Conservation (phyloP, 2,797 vertebrate species). For the Carapus acus region DNA sequence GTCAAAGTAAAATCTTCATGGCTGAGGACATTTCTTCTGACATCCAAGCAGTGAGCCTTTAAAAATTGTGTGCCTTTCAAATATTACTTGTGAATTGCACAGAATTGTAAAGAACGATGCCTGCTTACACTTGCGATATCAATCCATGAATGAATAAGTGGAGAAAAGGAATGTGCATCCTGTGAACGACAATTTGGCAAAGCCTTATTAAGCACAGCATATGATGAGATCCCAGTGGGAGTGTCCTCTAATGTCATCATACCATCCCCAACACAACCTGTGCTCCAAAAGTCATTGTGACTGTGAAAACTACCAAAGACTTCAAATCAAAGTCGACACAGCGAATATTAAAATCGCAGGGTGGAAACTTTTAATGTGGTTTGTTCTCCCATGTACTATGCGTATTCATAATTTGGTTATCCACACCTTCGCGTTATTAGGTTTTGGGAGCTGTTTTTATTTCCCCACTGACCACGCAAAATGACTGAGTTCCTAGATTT, state of each 20-base stretch:
- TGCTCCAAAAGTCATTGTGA: slow-evolving; percentile 6
- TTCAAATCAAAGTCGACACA: slow-evolving; percentile 6
- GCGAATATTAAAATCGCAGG: slow-evolving; percentile 18
- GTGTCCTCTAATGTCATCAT: not conserved
- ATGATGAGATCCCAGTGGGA: not conserved
- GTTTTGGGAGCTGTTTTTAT: slow-evolving; percentile 58
- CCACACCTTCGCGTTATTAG: slow-evolving; percentile 53
- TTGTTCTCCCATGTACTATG: slow-evolving; percentile 35
- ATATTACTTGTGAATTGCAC: slow-evolving; percentile 27
- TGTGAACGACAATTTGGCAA: not conserved
- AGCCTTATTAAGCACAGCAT: no score
- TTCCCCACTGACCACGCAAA: slow-evolving; percentile 64
- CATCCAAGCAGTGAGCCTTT: no score
- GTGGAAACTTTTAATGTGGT: slow-evolving; percentile 55
- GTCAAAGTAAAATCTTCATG: no score
- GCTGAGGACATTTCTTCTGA: no score
- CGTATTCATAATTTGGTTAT: slow-evolving; percentile 34
- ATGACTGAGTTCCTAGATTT: slow-evolving; percentile 53
- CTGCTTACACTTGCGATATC: no score
- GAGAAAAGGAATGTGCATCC: not conserved
- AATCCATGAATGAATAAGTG: no score
- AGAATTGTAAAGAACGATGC: no score
- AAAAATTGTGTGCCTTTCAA: slow-evolving; percentile 28
- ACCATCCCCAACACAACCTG: not conserved
- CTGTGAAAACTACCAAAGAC: slow-evolving; percentile 10